These are phyloP conservation scores for Lepidonotus clava DNA, from an alignment of 2,888 invertebrate genomes.

Conservation along the genomic window DNA sequence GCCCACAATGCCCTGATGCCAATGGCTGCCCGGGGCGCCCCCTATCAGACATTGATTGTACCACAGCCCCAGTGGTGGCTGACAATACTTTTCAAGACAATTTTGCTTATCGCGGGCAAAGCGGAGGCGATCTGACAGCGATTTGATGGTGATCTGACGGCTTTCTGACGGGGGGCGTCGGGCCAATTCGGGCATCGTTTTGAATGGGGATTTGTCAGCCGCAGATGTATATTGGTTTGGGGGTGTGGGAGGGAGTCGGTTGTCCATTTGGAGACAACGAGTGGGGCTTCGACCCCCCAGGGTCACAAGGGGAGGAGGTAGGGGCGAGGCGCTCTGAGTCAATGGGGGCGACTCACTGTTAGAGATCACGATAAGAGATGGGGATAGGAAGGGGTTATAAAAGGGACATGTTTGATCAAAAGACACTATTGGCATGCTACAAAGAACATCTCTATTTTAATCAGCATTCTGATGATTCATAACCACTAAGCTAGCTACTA, in stretches of 20 bases:
- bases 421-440: too few relatives aligned
- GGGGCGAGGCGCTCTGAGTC: too few relatives aligned
- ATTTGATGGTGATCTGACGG: too few relatives aligned
- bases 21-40: conserved; percentile 4
- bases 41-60: conserved; percentile 1
- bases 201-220: conserved; percentile 14
- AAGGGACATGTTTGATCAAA: too few relatives aligned
- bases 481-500: too few relatives aligned
- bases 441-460: too few relatives aligned
- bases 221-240: conserved; percentile 32
- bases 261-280: background rate
- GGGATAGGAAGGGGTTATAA: too few relatives aligned
- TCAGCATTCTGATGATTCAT: too few relatives aligned
- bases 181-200: conserved; percentile 18
- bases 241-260: background rate
- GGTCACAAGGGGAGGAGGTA: too few relatives aligned
- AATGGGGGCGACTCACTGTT: too few relatives aligned
- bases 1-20: conserved; percentile 30
- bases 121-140: conserved; percentile 5
- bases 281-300: background rate
- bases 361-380: too few relatives aligned
- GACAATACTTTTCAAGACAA: conserved; percentile 48
- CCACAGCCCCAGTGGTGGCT: background rate
- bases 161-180: conserved; percentile 1
- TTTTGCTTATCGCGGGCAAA: conserved; percentile 20